phyloP scores from a whole-genome alignment of 2,797 vertebrate genomes.

The Protonibea diacanthus region DNA sequence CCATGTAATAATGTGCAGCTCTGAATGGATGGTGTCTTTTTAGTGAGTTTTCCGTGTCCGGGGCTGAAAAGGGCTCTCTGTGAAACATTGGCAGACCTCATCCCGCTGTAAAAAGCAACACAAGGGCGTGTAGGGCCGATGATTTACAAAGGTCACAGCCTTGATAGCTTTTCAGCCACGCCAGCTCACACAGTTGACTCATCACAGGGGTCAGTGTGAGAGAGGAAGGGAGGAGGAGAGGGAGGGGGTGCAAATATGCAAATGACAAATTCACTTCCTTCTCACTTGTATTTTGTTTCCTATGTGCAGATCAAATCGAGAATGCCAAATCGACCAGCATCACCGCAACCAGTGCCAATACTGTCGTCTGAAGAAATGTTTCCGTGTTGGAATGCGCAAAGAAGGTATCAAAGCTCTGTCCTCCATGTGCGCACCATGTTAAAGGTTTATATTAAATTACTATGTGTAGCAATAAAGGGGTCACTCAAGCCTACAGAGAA shows the following conservation, averaged over 20 bases:
- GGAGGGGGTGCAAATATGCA: background rate
- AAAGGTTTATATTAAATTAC: background rate
- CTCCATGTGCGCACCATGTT: background rate
- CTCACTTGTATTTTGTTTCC: constrained; percentile 8
- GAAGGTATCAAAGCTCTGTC: constrained; percentile 87
- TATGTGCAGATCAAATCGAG: constrained; percentile 91
- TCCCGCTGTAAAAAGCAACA: constrained; percentile 72
- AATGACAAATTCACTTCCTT: constrained; percentile 23
- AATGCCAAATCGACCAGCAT: constrained; percentile 98
- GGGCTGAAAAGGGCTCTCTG: constrained; percentile 44
- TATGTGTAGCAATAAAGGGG: too few species aligned
- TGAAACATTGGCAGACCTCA: constrained; percentile 63
- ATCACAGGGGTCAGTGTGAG: constrained; percentile 49
- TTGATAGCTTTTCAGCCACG: constrained; percentile 71
- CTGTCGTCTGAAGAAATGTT: constrained; percentile 97
- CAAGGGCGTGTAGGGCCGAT: constrained; percentile 78
- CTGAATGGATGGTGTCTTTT: constrained; percentile 43
- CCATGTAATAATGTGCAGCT: constrained; percentile 27
- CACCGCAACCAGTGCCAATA: constrained; percentile 99
- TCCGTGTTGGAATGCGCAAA: constrained; percentile 97
- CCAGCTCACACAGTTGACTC: constrained; percentile 70
- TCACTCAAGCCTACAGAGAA: background rate
- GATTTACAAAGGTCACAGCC: constrained; percentile 86
- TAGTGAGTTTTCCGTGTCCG: constrained; percentile 21
- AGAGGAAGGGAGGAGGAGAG: background rate